Percentiles rank a stretch among this genome's conserved stretches.
Conservation (phyloP, 2,797 vertebrate species). For the Liasis olivaceus region DNA sequence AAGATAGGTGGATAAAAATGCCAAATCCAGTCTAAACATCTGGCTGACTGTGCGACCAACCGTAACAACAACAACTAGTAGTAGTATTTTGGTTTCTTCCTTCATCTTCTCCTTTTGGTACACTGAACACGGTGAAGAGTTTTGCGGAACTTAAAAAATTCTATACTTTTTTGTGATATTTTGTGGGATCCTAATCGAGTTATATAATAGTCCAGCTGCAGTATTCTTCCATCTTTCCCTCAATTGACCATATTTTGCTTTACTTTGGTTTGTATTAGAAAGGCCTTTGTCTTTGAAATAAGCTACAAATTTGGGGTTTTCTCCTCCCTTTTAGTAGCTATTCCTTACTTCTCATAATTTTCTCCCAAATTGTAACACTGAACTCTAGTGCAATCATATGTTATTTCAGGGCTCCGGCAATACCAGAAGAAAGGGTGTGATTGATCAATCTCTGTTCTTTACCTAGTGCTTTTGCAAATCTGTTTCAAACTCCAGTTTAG, state of each 20-base stretch:
- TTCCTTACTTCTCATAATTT: too few species aligned
- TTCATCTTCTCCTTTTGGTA: too few species aligned
- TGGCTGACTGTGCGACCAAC: background rate
- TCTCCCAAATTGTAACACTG: background rate
- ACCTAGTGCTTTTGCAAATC: background rate
- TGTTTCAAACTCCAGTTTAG: background rate
- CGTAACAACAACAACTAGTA: background rate
- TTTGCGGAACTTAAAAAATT: too few species aligned
- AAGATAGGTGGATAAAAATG: background rate
- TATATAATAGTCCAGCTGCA: too few species aligned
- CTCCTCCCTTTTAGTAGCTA: background rate
- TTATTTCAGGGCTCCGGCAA: too few species aligned
- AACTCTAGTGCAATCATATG: background rate
- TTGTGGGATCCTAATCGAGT: too few species aligned
- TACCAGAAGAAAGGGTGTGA: background rate
- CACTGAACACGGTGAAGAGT: too few species aligned
- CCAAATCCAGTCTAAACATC: background rate
- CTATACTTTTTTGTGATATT: too few species aligned
- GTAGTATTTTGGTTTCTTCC: too few species aligned
- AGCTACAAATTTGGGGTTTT: background rate
- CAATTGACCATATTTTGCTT: too few species aligned
- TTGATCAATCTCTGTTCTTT: background rate
- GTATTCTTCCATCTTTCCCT: too few species aligned
- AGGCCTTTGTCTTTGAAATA: background rate
- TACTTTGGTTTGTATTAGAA: background rate